Percentiles rank a stretch among this genome's conserved stretches.
Evolutionary conservation across 2,797 vertebrate species (phyloP).

Genomic region (Botia almorhae): DNA sequence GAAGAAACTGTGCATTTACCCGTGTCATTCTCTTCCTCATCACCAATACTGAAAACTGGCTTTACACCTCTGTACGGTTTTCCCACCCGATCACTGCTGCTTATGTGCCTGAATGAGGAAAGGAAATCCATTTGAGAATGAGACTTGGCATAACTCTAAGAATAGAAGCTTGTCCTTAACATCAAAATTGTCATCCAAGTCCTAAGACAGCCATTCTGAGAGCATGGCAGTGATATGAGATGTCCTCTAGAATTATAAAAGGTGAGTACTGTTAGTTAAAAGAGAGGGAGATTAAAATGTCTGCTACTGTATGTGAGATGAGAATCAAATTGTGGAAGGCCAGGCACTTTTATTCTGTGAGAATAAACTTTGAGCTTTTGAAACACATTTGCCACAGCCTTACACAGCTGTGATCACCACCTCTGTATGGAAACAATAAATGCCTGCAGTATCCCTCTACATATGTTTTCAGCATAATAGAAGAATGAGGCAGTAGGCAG

Average conservation of each 20-base stretch:
- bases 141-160: not conserved
- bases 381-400: not conserved
- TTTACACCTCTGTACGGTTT: constrained; percentile 97
- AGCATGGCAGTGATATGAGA: constrained; percentile 19
- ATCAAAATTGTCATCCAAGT: not conserved
- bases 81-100: constrained; percentile 95
- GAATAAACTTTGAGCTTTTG: not conserved
- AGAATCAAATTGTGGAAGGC: constrained; percentile 1
- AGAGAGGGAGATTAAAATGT: constrained; percentile 62
- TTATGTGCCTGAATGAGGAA: constrained; percentile 84
- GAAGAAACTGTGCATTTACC: constrained; percentile 72
- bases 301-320: constrained; percentile 37
- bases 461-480: not conserved
- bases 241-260: constrained; percentile 37
- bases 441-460: not conserved
- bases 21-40: constrained; percentile 97
- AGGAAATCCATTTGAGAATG: not conserved
- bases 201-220: not conserved
- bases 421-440: constrained; percentile 21
- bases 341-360: constrained; percentile 3
- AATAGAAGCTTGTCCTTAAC: constrained; percentile 7
- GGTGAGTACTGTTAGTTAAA: constrained; percentile 55
- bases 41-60: constrained; percentile 97
- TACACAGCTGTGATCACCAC: constrained; percentile 61
- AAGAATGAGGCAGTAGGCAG: too few relatives aligned